These are phyloP conservation scores for Chlorops oryzae DNA, from an alignment of 1,140 invertebrate genomes.

Conservation along the genomic window DNA sequence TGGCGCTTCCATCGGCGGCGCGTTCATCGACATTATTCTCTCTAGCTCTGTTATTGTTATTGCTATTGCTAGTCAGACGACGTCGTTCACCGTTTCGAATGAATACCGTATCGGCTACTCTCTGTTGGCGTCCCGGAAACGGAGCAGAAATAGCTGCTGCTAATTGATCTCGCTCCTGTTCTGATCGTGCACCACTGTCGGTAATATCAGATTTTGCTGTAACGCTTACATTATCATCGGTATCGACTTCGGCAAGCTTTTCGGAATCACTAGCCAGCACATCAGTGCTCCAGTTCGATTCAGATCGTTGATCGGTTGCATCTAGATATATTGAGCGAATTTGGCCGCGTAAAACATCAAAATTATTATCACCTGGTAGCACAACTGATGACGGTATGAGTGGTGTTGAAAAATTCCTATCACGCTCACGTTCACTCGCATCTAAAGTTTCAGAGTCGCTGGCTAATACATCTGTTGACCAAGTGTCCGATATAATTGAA, in stretches of 20 bases:
- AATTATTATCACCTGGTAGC: constrained; percentile 43
- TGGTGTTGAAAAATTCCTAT: constrained; percentile 49
- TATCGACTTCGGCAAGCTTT: constrained; percentile 80
- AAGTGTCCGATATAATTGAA: constrained; percentile 93
- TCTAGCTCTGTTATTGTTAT: constrained; percentile 12
- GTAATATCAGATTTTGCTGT: constrained; percentile 59
- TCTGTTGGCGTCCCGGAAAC: background rate
- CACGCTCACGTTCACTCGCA: constrained; percentile 52
- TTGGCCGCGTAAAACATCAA: constrained; percentile 22
- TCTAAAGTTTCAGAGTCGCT: constrained; percentile 88
- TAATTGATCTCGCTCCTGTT: constrained; percentile 49
- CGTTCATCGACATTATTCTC: constrained; percentile 22
- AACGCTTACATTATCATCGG: constrained; percentile 71
- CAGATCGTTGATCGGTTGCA: constrained; percentile 84
- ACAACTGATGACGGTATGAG: constrained; percentile 43
- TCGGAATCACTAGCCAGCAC: constrained; percentile 93
- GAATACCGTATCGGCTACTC: background rate
- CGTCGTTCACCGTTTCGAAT: background rate
- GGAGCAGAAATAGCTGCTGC: background rate
- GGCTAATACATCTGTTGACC: constrained; percentile 93
- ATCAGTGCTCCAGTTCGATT: constrained; percentile 94
- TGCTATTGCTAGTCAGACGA: constrained; percentile 19
- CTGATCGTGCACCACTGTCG: constrained; percentile 61
- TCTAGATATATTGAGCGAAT: constrained; percentile 50
- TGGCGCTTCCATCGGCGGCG: constrained; percentile 22